These are phyloP conservation scores for Spisula solida DNA, from an alignment of 2,888 invertebrate species.

Conservation along the genomic window DNA sequence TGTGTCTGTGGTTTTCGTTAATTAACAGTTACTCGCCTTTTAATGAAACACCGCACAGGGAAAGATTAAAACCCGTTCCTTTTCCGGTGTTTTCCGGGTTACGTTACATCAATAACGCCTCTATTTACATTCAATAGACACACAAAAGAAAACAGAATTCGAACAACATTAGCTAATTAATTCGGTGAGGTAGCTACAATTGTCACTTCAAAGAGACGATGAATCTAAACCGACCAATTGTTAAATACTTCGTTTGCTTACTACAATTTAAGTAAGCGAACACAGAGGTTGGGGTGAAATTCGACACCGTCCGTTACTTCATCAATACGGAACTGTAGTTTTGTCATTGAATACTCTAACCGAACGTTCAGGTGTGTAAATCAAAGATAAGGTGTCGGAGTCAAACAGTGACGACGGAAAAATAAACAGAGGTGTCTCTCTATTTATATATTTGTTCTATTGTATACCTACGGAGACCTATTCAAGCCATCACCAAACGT, in stretches of 20 bases:
- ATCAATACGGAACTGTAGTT: constrained; percentile 16
- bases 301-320: neutral
- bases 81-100: constrained; percentile 28
- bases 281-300: constrained; percentile 6
- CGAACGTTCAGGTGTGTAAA: constrained; percentile 17
- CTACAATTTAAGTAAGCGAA: constrained; percentile 4
- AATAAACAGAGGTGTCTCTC: constrained; percentile 32
- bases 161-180: constrained; percentile 20
- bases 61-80: constrained; percentile 9
- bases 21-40: constrained; percentile 4
- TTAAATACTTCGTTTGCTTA: neutral
- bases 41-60: constrained; percentile 19
- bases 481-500: neutral
- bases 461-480: neutral
- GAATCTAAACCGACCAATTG: neutral
- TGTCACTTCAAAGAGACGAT: neutral
- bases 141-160: constrained; percentile 2
- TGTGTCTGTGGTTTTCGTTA: neutral
- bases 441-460: neutral
- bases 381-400: constrained; percentile 8
- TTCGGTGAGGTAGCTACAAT: constrained; percentile 2
- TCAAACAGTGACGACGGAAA: constrained; percentile 20
- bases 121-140: constrained; percentile 8
- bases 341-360: neutral
- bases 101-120: constrained; percentile 9